phyloP scores from a whole-genome alignment of 1,140 invertebrate species.

The Limonius californicus region DNA sequence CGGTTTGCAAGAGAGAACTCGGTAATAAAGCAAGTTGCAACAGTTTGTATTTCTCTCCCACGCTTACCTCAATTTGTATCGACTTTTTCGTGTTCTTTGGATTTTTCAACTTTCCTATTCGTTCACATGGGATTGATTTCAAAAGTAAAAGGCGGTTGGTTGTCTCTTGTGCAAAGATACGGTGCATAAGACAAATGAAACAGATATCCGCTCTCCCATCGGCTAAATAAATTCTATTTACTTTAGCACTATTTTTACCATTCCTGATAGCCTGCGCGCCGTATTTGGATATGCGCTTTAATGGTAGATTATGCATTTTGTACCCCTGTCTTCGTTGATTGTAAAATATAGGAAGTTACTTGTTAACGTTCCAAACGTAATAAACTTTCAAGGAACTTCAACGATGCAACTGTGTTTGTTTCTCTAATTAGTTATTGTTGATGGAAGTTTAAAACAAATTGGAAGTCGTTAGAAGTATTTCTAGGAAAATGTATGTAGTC shows the following conservation, averaged over 20 bases:
- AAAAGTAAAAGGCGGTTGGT: not conserved
- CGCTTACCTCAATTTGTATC: not conserved
- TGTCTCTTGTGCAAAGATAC: not conserved
- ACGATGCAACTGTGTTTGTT: too few species aligned
- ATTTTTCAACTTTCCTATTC: not conserved
- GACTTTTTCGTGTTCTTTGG: not conserved
- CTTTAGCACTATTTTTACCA: not conserved
- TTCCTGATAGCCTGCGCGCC: not conserved
- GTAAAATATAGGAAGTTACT: conserved; percentile 2
- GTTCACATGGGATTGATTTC: not conserved
- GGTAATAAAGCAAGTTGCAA: not conserved
- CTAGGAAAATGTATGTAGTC: too few species aligned
- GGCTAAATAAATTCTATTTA: not conserved
- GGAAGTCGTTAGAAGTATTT: too few species aligned
- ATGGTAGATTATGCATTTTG: not conserved
- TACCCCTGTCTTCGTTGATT: not conserved
- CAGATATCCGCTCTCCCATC: not conserved
- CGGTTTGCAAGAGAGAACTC: too few species aligned
- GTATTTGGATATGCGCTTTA: not conserved
- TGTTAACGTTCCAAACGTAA: not conserved
- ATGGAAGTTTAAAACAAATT: too few species aligned
- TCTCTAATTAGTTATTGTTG: too few species aligned
- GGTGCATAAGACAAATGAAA: not conserved
- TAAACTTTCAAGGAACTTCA: conserved; percentile 1
- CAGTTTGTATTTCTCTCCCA: not conserved